phyloP scores from a whole-genome alignment of 1,140 invertebrate genomes.

The Heliconius himera region DNA sequence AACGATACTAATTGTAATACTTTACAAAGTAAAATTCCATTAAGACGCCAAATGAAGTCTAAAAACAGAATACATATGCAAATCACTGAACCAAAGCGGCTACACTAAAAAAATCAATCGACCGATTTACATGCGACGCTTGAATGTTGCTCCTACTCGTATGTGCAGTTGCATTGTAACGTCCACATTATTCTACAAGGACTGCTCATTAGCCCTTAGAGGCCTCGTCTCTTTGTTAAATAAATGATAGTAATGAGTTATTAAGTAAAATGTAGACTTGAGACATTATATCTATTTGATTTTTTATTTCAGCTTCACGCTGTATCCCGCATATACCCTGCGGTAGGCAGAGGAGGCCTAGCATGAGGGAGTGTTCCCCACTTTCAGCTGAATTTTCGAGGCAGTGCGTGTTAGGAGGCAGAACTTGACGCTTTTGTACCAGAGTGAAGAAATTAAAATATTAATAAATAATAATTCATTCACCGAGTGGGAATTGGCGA shows the following conservation, averaged over 20 bases:
- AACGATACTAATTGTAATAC: not conserved
- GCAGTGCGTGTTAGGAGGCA: too few relatives aligned
- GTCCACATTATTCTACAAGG: slow-evolving; percentile 42
- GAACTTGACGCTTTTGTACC: too few relatives aligned
- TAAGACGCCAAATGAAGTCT: slow-evolving; percentile 19
- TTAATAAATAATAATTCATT: too few relatives aligned
- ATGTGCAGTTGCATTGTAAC: slow-evolving; percentile 37
- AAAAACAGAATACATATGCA: slow-evolving; percentile 35
- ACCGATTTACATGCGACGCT: slow-evolving; percentile 41
- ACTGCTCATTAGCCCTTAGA: slow-evolving; percentile 40
- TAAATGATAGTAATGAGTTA: slow-evolving; percentile 38
- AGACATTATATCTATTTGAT: not conserved
- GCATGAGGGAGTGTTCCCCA: too few relatives aligned
- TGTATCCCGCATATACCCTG: too few relatives aligned
- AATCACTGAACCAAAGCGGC: slow-evolving; percentile 31
- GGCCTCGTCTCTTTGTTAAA: slow-evolving; percentile 30
- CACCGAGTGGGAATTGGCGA: too few relatives aligned
- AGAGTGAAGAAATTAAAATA: too few relatives aligned
- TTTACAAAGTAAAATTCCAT: not conserved
- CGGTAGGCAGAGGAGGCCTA: too few relatives aligned
- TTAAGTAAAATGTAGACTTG: not conserved
- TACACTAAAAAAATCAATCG: slow-evolving; percentile 40
- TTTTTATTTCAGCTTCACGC: too few relatives aligned
- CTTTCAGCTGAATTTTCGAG: too few relatives aligned
- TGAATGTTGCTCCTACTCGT: slow-evolving; percentile 15